Evolutionary conservation across 2,888 invertebrate genomes (phyloP).

Genomic region (Xanthia icteritia): DNA sequence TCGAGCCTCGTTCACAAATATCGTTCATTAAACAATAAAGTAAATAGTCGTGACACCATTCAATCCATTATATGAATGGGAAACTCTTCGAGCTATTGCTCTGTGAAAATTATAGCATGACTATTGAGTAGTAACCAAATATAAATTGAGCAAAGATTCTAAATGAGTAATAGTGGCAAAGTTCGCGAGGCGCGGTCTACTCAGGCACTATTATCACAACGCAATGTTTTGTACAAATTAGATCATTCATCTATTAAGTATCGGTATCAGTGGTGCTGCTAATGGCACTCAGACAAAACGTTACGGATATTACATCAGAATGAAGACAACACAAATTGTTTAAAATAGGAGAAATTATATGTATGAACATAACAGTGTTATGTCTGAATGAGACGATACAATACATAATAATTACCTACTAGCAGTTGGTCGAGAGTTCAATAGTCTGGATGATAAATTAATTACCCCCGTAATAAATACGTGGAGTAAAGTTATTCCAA

Average conservation of each 20-base stretch:
- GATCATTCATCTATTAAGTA: conserved; percentile 20
- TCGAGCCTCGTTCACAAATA: conserved; percentile 30
- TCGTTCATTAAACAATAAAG: conserved; percentile 32
- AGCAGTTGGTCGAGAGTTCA: neutral
- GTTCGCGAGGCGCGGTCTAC: neutral
- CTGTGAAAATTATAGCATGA: conserved; percentile 4
- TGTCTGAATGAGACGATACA: neutral
- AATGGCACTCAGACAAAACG: neutral
- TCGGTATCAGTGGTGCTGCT: neutral
- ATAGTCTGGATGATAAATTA: neutral
- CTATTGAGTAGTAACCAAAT: conserved; percentile 9
- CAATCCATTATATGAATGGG: conserved; percentile 27
- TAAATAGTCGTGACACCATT: conserved; percentile 20
- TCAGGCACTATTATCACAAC: conserved; percentile 5
- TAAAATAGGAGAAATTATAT: neutral
- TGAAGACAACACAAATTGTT: neutral
- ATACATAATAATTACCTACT: neutral
- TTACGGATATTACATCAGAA: conserved; percentile 14
- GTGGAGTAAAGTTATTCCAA: neutral
- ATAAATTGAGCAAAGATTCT: conserved; percentile 11
- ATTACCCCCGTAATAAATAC: neutral
- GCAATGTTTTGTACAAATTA: conserved; percentile 15
- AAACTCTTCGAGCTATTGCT: conserved; percentile 6
- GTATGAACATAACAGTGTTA: neutral
- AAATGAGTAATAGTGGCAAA: conserved; percentile 5